Evolutionary conservation across 2,113 vertebrate genomes (phyloP).

Genomic region (Pseudorectes ferrugineus): DNA sequence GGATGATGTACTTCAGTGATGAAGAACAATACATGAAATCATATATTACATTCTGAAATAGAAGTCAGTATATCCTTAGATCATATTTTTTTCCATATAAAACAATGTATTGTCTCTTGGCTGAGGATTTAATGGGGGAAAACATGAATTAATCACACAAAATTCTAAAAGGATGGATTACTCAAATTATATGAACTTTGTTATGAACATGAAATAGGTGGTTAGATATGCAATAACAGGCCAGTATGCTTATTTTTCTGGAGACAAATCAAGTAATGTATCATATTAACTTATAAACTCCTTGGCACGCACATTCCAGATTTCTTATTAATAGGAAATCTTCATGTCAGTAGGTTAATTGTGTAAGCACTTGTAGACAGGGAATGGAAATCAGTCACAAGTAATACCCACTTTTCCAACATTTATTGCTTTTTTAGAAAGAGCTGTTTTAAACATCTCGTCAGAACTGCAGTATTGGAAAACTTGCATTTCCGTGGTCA

Average conservation of each 20-base stretch:
- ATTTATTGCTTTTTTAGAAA: neutral
- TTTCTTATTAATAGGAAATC: slow-evolving; percentile 7
- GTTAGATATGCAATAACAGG: neutral
- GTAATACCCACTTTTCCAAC: neutral
- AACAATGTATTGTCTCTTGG: neutral
- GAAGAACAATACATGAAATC: neutral
- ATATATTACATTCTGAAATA: neutral
- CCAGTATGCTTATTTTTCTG: neutral
- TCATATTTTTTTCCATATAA: neutral
- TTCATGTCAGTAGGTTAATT: slow-evolving; percentile 36
- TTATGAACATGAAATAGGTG: neutral
- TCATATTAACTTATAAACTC: neutral
- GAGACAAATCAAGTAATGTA: neutral
- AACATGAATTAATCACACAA: neutral
- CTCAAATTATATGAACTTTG: neutral
- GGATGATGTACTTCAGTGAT: neutral
- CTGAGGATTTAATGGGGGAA: neutral
- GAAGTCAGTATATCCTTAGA: neutral
- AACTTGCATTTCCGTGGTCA: neutral
- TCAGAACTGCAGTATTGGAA: neutral
- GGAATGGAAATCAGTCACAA: neutral
- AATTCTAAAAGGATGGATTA: neutral
- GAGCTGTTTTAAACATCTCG: neutral
- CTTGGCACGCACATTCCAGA: neutral
- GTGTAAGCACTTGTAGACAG: neutral